Percentiles rank a stretch among this genome's conserved stretches.
Conservation (phyloP, 2,888 invertebrate species). For the Coenonympha arcania region DNA sequence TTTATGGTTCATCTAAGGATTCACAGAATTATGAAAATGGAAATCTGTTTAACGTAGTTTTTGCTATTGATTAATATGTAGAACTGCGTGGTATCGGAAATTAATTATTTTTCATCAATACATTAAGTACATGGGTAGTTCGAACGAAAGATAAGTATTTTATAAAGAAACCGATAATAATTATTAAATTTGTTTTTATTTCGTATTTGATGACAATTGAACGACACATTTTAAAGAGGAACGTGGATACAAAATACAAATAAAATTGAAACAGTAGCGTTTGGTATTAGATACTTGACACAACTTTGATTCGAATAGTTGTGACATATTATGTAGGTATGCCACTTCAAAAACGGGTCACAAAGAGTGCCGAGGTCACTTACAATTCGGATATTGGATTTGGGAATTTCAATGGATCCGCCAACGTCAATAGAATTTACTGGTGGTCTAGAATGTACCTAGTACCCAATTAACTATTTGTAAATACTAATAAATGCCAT, state of each 20-base stretch:
- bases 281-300: not conserved
- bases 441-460: not conserved
- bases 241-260: not conserved
- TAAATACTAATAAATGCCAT: not conserved
- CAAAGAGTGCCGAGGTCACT: not conserved
- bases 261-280: not conserved
- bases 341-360: not conserved
- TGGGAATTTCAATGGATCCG: not conserved
- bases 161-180: no score
- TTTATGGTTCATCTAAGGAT: no score
- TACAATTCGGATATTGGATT: not conserved
- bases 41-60: no score
- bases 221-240: not conserved
- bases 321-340: not conserved
- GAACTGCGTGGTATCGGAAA: no score
- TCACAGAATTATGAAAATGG: no score
- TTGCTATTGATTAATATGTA: no score
- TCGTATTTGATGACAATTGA: no score
- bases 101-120: no score
- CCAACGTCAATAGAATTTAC: not conserved
- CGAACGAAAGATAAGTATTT: no score
- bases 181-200: no score
- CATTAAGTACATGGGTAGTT: no score
- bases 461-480: not conserved
- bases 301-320: constrained; percentile 1